A percentile compares a stretch with the other conserved stretches of the same genome.
Conservation (phyloP, 2,113 vertebrate genomes). For the Tragelaphus imberbis region DNA sequence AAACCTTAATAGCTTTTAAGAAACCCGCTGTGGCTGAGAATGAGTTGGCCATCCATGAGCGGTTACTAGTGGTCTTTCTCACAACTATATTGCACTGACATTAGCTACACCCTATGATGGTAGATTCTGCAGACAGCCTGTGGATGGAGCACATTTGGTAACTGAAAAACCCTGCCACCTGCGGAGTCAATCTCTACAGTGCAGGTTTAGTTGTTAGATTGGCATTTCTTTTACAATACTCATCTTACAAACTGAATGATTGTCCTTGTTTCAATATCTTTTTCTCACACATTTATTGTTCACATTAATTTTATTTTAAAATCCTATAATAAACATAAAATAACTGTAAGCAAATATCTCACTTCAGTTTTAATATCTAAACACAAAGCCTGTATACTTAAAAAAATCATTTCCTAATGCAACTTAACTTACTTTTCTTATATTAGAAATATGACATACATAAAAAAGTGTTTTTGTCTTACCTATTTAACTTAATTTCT, state of each 20-base stretch:
- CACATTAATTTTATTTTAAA: background rate
- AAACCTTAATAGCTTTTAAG: constrained; percentile 56
- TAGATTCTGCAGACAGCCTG: background rate
- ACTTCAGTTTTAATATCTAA: background rate
- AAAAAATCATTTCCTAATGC: background rate
- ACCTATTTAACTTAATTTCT: background rate
- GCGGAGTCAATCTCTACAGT: background rate
- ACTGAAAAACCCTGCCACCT: background rate
- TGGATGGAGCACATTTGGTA: background rate
- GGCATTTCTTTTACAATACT: background rate
- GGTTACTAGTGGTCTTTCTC: constrained; percentile 18
- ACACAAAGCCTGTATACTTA: background rate
- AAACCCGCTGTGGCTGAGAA: constrained; percentile 50
- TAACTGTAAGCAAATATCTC: background rate
- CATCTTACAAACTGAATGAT: background rate
- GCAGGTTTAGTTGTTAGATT: background rate
- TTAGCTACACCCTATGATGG: background rate
- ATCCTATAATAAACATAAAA: background rate
- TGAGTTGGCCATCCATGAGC: constrained; percentile 30
- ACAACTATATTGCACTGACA: background rate
- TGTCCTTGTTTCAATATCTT: background rate
- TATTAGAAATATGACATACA: background rate
- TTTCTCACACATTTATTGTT: background rate
- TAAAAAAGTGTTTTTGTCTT: background rate
- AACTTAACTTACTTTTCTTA: background rate